Base-by-base conservation (phyloP, 2,888 invertebrate genomes). In the Aporophyla lueneburgensis region DNA sequence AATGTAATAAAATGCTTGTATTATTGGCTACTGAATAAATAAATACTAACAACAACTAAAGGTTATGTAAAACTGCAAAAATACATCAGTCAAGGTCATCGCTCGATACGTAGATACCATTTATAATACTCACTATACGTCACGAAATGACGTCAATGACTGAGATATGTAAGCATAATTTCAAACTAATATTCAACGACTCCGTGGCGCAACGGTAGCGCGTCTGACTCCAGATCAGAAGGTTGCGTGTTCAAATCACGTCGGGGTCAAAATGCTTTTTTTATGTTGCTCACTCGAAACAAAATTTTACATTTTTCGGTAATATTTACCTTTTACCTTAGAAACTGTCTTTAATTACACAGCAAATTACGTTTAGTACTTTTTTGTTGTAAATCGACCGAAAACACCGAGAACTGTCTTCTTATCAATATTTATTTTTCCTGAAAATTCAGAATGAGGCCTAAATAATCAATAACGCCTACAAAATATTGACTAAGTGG, bases 201-300 rank as follows among this genome's bases (percentile, higher is more conserved):
- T 98, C 98, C 98, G 98, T 98, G 98, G 98, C 98, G 98, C 98
- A 98, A 98, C 98, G 98, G 98, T 98, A 98, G 98, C 98, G 98
- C 98, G 98, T 98, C 98, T 98, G 98, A 98, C 98, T 98, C 98
- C 98, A 98, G 98, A 98, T 98, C 98, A 98, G 98, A 98, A 98
- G 98, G 98, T 98, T 98, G 98, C 98, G 98, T 98, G 98, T 98
- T 98, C 98, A 98, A 98, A 98, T 98, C 98, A 98, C 98, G 98
- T 98, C 98, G 98, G 98, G 98, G 98, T 98, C 98, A 98, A 93
- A 97, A 3, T 0, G 0, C n/a, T 0, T 0, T 49, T 76, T 77
- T 67, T 56, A 10, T 54, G 68, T 51, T n/a, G 16, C 1, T 63
- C 40, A 16, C 5, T 16, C 16, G 2, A 1, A 63, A 62, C n/a